Base-by-base conservation (phyloP, 2,797 vertebrate species). In the Carduelis carduelis region DNA sequence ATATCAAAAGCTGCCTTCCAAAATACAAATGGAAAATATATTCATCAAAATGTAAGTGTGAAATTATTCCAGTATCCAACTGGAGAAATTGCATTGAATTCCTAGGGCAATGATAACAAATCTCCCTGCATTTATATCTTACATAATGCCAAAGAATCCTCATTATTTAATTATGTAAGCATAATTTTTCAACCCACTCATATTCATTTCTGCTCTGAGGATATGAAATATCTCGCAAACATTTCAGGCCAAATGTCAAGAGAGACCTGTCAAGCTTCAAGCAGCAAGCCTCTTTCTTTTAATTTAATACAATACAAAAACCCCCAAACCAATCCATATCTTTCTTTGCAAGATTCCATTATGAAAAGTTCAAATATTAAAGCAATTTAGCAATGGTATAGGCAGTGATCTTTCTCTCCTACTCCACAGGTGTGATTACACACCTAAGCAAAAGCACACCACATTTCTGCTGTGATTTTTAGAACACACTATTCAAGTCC, bases 81-180 rank as follows among this genome's bases (percentile, higher is more conserved):
- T 50, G 52, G 37, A 91, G 66, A 90, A 94, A 84, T 49, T 47
- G 26, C 16, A 86, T 1, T 63, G 41, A 86, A 70, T 76, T 77
- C 19, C 56, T 55, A 78, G 12, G 46, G 50, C 53, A 70, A 79
- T 16, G 35, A 49, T 41, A 83, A 85, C 56, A 92, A 92, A 32
- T 15, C 78, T 81, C 21, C 41, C 55, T 47, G 32, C 16, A 43
- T 44, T 79, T 37, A 5, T 37, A 72, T 43, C 50, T 93, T 90
- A 91, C 2, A 34, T 87, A 92, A 95, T 63, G 44, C 39, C 72
- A 88, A 91, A 83, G 59, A 86, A 79, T 59, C 55, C 70, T 95
- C 74, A 79, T 90, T 94, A 84, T 87, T 88, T 97, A 88, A 95
- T 90, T 93, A 94, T 23, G 10, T 56, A 90, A 72, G 55, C 47